Base-by-base conservation (phyloP, 2,797 vertebrate genomes). In the Bufotes viridis region DNA sequence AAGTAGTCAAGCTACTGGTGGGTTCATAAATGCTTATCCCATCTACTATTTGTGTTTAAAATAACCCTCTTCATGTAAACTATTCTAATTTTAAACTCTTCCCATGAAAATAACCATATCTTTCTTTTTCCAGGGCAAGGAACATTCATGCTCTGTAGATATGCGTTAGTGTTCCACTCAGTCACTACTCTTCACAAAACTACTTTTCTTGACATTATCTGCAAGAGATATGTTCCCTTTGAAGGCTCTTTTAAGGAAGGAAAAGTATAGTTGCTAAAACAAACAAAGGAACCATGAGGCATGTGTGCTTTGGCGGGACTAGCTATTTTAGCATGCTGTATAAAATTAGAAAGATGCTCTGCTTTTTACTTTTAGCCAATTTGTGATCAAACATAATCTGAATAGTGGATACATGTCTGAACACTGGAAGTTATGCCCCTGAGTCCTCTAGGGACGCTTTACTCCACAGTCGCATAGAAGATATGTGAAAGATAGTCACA, bases 41-140 rank as follows among this genome's bases (percentile, higher is more conserved):
- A 81, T 85, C 87, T 29, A 42, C 70, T 24, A 24, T 24, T 11
- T 55, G 34, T 80, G 15, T 13, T 79, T 84, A 72, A 84, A 72
- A 15, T 70, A 57, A 65, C 42, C 20, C 34, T 29, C 75, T 78
- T 60, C 72, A n/a, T 42, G 81, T 60, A 34, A 18, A n/a, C 12
- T 72, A 65, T 87, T 81, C 76, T 78, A 88, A 80, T 55, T 84
- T 85, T 80, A 75, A 80, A 85, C 87, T 70, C 75, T 88, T 88
- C 58, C 87, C 82, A 78, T 70, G 63, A 18, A 81, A 84, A 61
- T 88, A 80, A 75, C 74, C 82, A 72, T 84, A 84, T 85, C 82
- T 80, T 51, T 18, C 24, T 78, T 78, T 83, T 88, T 88, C 87
- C 87, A 84, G 51, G 74, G 53, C 29, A 84, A 69, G 78, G 22